These are phyloP conservation scores for Cydia pomonella DNA, from an alignment of 1,140 invertebrate species.

Conservation along the genomic window DNA sequence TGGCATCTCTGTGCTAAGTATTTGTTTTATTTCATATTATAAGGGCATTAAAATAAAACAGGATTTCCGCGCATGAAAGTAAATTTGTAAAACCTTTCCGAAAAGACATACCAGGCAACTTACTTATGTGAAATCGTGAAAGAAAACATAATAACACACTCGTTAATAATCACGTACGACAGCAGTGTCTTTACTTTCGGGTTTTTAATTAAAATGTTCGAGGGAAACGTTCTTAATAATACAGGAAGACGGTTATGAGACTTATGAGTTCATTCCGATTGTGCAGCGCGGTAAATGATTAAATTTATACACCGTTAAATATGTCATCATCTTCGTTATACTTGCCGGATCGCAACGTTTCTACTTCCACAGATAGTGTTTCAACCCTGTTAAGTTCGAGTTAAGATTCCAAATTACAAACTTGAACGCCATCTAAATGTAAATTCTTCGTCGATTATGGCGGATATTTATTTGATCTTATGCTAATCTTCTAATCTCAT, in stretches of 20 bases:
- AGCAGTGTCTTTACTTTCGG: neutral
- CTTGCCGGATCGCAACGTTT: neutral
- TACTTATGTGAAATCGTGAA: neutral
- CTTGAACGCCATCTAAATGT: slow-evolving; percentile 19
- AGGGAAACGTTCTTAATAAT: neutral
- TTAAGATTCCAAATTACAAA: slow-evolving; percentile 21
- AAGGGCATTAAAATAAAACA: too few relatives aligned
- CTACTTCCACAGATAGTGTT: neutral
- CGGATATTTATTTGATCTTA: slow-evolving; percentile 19
- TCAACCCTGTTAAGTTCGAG: neutral
- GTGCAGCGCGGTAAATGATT: neutral
- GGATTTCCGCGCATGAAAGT: too few relatives aligned
- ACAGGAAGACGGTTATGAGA: neutral
- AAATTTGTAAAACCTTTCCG: neutral
- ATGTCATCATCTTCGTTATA: neutral
- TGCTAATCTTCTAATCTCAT: slow-evolving; percentile 36
- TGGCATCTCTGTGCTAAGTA: too few relatives aligned
- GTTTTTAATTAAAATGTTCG: neutral
- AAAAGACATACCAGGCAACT: neutral
- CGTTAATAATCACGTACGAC: neutral
- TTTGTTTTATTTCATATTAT: too few relatives aligned
- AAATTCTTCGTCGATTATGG: slow-evolving; percentile 20
- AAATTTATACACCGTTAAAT: neutral
- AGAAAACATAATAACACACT: neutral
- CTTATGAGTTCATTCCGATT: neutral